Evolutionary conservation across 2,888 invertebrate genomes (phyloP).

Genomic region (Mycalesis mineus): DNA sequence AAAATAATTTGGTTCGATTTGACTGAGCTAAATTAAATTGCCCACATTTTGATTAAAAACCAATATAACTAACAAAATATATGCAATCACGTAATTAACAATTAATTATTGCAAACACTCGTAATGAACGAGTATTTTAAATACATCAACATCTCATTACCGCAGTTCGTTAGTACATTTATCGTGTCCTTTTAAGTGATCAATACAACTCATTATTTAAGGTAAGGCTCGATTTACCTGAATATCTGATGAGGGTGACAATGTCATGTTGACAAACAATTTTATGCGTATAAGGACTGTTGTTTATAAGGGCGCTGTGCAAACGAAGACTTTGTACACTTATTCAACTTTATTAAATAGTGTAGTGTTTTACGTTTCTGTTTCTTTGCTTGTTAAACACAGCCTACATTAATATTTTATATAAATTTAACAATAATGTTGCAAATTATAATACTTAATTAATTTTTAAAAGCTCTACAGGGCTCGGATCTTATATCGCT

Average conservation of each 20-base stretch:
- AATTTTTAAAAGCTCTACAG: no score
- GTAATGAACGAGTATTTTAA: constrained; percentile 26
- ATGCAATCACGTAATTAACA: constrained; percentile 1
- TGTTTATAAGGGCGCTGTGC: background rate
- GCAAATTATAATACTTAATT: no score
- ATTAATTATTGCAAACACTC: constrained; percentile 24
- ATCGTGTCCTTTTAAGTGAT: constrained; percentile 30
- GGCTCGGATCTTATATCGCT: no score
- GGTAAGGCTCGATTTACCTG: constrained; percentile 30
- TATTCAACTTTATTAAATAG: background rate
- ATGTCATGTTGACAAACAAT: background rate
- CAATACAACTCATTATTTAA: constrained; percentile 24
- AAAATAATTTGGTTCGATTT: no score
- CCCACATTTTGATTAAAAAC: background rate
- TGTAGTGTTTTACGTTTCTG: no score
- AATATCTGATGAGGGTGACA: constrained; percentile 25
- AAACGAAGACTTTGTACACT: background rate
- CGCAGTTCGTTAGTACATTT: constrained; percentile 29
- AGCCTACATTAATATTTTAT: no score
- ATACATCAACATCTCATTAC: constrained; percentile 26
- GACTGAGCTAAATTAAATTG: no score
- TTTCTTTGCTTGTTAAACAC: no score
- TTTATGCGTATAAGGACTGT: background rate
- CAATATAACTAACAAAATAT: background rate
- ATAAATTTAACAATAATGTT: no score